These are phyloP conservation scores for Labroides dimidiatus DNA, from an alignment of 2,797 vertebrate species.

Conservation along the genomic window DNA sequence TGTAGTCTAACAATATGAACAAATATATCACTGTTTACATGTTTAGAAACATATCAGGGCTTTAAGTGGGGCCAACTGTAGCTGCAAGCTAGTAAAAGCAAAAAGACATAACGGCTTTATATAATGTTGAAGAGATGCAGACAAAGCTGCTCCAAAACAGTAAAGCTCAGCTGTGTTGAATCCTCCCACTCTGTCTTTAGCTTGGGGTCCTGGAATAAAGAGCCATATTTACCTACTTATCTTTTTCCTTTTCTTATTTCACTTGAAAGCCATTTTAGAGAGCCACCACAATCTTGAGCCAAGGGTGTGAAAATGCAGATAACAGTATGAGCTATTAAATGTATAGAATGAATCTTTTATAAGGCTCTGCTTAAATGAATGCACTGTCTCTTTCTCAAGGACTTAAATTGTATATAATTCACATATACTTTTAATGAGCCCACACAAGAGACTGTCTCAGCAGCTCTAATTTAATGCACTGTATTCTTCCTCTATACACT, in stretches of 20 bases:
- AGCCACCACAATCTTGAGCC: neutral
- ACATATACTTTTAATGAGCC: constrained; percentile 29
- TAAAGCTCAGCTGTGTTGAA: constrained; percentile 44
- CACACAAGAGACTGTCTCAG: constrained; percentile 59
- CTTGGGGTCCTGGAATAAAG: constrained; percentile 25
- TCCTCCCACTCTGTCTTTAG: constrained; percentile 36
- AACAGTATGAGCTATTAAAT: constrained; percentile 12
- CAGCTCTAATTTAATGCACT: constrained; percentile 39
- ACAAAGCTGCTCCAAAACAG: constrained; percentile 32
- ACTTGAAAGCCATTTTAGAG: neutral
- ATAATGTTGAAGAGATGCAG: constrained; percentile 54
- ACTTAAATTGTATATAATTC: constrained; percentile 12
- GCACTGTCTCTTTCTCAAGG: constrained; percentile 16
- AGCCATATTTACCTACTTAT: constrained; percentile 14
- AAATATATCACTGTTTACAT: constrained; percentile 58
- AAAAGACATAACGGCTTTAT: constrained; percentile 70
- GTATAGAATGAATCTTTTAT: neutral
- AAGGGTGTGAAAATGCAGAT: constrained; percentile 3
- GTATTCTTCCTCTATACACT: constrained; percentile 33
- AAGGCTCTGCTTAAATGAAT: constrained; percentile 10
- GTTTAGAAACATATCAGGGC: constrained; percentile 51
- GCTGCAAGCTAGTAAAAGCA: constrained; percentile 57
- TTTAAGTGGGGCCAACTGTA: constrained; percentile 53
- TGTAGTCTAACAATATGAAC: constrained; percentile 38
- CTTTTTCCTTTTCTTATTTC: neutral